Conservation (phyloP, 2,797 vertebrate species). For the Adelosebastes latens region DNA sequence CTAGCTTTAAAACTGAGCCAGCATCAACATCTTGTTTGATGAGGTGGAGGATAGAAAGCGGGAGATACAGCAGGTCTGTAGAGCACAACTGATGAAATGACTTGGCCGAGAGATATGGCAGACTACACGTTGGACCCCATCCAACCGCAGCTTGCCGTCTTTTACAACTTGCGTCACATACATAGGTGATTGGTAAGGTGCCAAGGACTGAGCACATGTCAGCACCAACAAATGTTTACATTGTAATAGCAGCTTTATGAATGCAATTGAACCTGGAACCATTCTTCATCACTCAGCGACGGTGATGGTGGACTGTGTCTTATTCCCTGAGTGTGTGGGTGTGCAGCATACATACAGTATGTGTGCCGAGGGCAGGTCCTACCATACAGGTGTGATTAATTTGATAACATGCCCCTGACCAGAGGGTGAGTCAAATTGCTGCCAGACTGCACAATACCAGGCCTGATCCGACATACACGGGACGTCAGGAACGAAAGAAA, state of each 20-base stretch:
- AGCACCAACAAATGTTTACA: not conserved
- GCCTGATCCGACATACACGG: not conserved
- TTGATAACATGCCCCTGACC: not conserved
- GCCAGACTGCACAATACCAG: not conserved
- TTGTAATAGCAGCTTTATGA: not conserved
- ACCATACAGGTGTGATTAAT: not conserved
- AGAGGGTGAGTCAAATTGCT: not conserved
- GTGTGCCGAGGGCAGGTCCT: not conserved
- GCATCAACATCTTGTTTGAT: too few species aligned
- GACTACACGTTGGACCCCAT: not conserved
- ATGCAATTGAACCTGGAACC: not conserved
- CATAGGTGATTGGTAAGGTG: not conserved
- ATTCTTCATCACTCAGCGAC: not conserved
- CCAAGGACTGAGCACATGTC: not conserved
- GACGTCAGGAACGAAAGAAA: not conserved
- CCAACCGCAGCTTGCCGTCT: not conserved
- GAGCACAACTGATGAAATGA: not conserved
- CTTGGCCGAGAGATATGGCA: not conserved
- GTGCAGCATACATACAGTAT: not conserved
- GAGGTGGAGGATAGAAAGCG: not conserved
- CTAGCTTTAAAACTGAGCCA: too few species aligned
- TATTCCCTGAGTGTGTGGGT: not conserved
- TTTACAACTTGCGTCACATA: not conserved
- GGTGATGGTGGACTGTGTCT: not conserved
- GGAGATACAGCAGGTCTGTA: not conserved